These are phyloP conservation scores for Xanthorhoe spadicearia DNA, from an alignment of 2,888 invertebrate species.

Conservation along the genomic window DNA sequence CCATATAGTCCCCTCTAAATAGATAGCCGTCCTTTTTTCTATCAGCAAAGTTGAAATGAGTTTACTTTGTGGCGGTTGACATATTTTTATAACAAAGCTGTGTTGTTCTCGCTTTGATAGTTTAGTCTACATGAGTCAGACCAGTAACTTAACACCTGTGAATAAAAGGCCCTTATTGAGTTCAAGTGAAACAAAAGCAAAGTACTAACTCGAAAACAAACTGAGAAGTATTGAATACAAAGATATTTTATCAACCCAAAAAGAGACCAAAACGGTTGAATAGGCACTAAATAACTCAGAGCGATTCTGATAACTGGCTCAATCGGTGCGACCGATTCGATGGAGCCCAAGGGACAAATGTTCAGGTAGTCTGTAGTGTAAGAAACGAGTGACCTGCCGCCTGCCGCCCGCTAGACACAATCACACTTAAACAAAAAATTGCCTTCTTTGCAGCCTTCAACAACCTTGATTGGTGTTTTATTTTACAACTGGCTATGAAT, in stretches of 20 bases:
- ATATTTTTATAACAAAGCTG: conserved; percentile 36
- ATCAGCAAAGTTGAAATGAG: conserved; percentile 54
- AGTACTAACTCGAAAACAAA: conserved; percentile 11
- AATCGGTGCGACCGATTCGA: conserved; percentile 34
- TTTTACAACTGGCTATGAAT: conserved; percentile 24
- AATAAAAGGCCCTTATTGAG: conserved; percentile 20
- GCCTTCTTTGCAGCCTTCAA: conserved; percentile 22
- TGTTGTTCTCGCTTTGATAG: conserved; percentile 29
- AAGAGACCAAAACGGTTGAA: conserved; percentile 27
- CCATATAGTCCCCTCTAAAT: conserved; percentile 64
- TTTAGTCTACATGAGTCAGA: conserved; percentile 34
- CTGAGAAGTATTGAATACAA: conserved; percentile 10
- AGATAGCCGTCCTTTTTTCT: conserved; percentile 56
- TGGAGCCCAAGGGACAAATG: conserved; percentile 41
- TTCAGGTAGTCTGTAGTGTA: conserved; percentile 36
- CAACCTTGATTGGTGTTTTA: conserved; percentile 33
- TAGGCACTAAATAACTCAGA: conserved; percentile 36
- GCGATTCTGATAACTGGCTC: conserved; percentile 39
- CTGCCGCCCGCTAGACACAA: conserved; percentile 24
- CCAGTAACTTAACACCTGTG: conserved; percentile 36
- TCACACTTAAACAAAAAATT: conserved; percentile 30
- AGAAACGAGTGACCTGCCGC: conserved; percentile 30
- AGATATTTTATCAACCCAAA: conserved; percentile 24
- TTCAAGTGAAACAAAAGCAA: conserved; percentile 21
- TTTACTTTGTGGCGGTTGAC: conserved; percentile 40